A percentile compares a stretch with the other conserved stretches of the same genome.
phyloP scores from a whole-genome alignment of 2,888 invertebrate species.

The Dicyrtoma fusca region DNA sequence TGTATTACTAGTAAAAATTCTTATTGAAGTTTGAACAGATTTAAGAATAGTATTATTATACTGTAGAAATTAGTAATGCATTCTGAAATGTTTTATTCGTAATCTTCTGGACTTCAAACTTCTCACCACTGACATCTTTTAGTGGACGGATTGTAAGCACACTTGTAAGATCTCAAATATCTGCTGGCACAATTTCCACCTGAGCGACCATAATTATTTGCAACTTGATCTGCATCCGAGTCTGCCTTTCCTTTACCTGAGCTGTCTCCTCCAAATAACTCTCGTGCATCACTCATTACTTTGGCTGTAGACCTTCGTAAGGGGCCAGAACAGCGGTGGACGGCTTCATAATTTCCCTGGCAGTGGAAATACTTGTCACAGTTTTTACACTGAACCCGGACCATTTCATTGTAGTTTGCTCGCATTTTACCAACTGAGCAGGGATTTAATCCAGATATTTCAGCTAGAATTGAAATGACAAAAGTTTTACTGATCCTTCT shows the following conservation, averaged over 20 bases:
- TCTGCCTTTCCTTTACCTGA: slow-evolving; percentile 19
- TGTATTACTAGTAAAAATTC: too few relatives aligned
- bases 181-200: slow-evolving; percentile 31
- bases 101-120: too few relatives aligned
- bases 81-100: too few relatives aligned
- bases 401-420: slow-evolving; percentile 6
- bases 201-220: slow-evolving; percentile 16
- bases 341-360: slow-evolving; percentile 29
- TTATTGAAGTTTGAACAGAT: too few relatives aligned
- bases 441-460: background rate
- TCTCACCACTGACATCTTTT: background rate
- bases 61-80: too few relatives aligned
- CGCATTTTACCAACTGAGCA: slow-evolving; percentile 13
- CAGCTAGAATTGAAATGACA: background rate
- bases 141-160: slow-evolving; percentile 23
- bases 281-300: slow-evolving; percentile 21
- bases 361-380: slow-evolving; percentile 36
- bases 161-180: slow-evolving; percentile 9
- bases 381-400: background rate
- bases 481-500: too few relatives aligned
- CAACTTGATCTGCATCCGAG: slow-evolving; percentile 29
- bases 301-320: slow-evolving; percentile 13
- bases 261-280: slow-evolving; percentile 18
- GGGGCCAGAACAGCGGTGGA: slow-evolving; percentile 18
- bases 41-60: too few relatives aligned